phyloP scores from a whole-genome alignment of 2,888 invertebrate species.

The Aleiodes alternator region DNA sequence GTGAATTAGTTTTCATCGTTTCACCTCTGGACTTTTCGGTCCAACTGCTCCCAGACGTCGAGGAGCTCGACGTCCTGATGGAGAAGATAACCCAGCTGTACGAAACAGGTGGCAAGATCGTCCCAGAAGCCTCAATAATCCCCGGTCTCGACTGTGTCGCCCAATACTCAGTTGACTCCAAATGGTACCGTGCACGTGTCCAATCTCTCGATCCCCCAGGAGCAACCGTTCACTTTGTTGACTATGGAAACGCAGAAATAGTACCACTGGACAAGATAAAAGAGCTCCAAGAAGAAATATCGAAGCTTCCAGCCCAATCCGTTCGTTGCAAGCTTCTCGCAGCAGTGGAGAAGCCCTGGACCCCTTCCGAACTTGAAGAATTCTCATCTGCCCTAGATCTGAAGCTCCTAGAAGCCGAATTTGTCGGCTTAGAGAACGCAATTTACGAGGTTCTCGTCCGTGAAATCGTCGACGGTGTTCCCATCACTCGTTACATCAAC shows the following conservation, averaged over 20 bases:
- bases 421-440: slow-evolving; percentile 61
- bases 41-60: slow-evolving; percentile 65
- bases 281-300: slow-evolving; percentile 64
- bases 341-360: slow-evolving; percentile 57
- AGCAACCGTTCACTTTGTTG: slow-evolving; percentile 80
- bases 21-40: slow-evolving; percentile 68
- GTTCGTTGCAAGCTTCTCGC: slow-evolving; percentile 71
- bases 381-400: slow-evolving; percentile 59
- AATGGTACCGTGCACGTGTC: slow-evolving; percentile 83
- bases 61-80: slow-evolving; percentile 65
- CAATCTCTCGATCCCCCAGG: slow-evolving; percentile 76
- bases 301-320: slow-evolving; percentile 70
- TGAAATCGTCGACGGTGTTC: slow-evolving; percentile 53
- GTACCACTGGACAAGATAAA: slow-evolving; percentile 77
- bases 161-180: slow-evolving; percentile 77
- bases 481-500: slow-evolving; percentile 61
- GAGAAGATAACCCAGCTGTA: slow-evolving; percentile 63
- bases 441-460: slow-evolving; percentile 64
- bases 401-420: slow-evolving; percentile 66
- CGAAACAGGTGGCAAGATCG: slow-evolving; percentile 60
- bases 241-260: slow-evolving; percentile 84
- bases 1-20: slow-evolving; percentile 63
- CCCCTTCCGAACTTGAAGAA: slow-evolving; percentile 53
- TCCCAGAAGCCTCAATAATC: slow-evolving; percentile 57
- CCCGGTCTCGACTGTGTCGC: slow-evolving; percentile 66